Evolutionary conservation across 1,140 invertebrate genomes (phyloP).

Genomic region (Anastrepha obliqua): DNA sequence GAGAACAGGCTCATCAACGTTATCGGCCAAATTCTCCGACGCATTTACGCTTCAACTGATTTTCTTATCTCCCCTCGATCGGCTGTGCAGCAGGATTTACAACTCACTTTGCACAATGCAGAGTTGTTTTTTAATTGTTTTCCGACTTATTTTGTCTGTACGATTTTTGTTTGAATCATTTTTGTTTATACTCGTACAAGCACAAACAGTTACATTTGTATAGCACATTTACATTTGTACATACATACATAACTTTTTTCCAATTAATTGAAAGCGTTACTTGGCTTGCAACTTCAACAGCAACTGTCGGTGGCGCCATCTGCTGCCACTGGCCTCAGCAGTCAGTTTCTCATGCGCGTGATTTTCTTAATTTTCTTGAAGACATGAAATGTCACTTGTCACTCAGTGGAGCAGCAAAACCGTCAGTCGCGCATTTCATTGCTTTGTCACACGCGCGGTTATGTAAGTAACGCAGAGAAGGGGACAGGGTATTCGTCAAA

Average conservation of each 20-base stretch:
- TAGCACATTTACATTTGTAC: neutral
- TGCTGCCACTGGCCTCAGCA: neutral
- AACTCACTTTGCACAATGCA: constrained; percentile 2
- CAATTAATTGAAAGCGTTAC: constrained; percentile 16
- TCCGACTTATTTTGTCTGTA: constrained; percentile 16
- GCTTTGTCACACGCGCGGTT: neutral
- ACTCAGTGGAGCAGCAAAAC: constrained; percentile 17
- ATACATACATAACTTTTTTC: neutral
- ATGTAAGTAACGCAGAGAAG: neutral
- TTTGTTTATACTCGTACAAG: neutral
- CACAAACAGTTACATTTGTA: neutral
- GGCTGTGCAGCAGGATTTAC: constrained; percentile 6
- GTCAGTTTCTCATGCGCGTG: neutral
- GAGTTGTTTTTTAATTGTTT: constrained; percentile 50
- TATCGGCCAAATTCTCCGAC: neutral
- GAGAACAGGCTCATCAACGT: constrained; percentile 51
- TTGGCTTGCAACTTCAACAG: neutral
- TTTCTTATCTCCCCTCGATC: constrained; percentile 42
- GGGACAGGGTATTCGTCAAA: neutral
- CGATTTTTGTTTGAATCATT: neutral
- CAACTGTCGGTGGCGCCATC: neutral
- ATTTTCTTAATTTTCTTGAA: constrained; percentile 38
- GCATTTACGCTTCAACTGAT: neutral
- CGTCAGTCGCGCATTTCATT: neutral
- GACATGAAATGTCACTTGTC: constrained; percentile 51